phyloP scores from a whole-genome alignment of 2,888 invertebrate species.

The Drosophila seclusa region DNA sequence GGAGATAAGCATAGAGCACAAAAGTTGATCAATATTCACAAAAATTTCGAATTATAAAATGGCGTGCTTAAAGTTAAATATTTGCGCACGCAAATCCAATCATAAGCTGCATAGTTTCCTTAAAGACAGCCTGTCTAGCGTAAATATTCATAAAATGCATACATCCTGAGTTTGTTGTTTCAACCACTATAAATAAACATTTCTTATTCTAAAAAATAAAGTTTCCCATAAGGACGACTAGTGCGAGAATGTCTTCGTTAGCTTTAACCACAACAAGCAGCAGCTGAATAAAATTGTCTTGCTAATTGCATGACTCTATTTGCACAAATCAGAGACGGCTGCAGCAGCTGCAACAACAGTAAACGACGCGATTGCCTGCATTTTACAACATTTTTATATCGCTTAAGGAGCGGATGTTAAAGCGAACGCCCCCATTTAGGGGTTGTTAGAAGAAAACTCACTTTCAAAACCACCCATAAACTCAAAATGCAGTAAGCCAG shows the following conservation, averaged over 20 bases:
- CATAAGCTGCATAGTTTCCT: not conserved
- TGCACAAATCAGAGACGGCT: slow-evolving; percentile 56
- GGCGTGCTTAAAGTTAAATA: not conserved
- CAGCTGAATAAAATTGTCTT: slow-evolving; percentile 28
- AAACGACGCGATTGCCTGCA: slow-evolving; percentile 35
- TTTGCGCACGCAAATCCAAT: not conserved
- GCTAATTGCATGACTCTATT: slow-evolving; percentile 74
- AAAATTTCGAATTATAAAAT: not conserved
- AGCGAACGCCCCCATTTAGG: slow-evolving; percentile 29
- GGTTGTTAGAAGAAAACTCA: not conserved
- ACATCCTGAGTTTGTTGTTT: not conserved
- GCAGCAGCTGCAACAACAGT: slow-evolving; percentile 8
- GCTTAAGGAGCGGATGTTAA: slow-evolving; percentile 41
- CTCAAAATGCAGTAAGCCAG: slow-evolving; percentile 54
- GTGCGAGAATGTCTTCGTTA: slow-evolving; percentile 7
- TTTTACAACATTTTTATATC: slow-evolving; percentile 66
- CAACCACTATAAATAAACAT: not conserved
- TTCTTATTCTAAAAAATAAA: not conserved
- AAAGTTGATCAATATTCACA: not conserved
- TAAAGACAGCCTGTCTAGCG: not conserved
- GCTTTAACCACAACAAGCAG: slow-evolving; percentile 6
- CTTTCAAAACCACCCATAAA: slow-evolving; percentile 1
- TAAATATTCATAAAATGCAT: not conserved
- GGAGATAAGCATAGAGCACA: not conserved
- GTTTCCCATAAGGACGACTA: slow-evolving; percentile 13